phyloP scores from a whole-genome alignment of 2,888 invertebrate genomes.

The Conomelus anceps region DNA sequence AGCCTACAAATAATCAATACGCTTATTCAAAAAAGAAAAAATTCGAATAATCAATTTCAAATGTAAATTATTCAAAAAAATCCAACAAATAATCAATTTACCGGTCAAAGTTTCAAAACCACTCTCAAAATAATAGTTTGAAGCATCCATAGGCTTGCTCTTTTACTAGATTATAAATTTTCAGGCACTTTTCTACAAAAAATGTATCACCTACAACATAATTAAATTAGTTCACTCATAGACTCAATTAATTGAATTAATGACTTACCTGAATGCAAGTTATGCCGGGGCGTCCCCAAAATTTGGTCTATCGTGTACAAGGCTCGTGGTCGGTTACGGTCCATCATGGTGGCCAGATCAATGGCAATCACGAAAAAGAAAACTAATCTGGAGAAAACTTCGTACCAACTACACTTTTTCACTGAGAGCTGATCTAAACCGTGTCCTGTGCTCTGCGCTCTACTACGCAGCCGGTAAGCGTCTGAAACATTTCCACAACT shows the following conservation, averaged over 20 bases:
- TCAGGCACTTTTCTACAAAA: too few relatives aligned
- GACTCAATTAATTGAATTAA: neutral
- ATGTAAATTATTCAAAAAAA: too few relatives aligned
- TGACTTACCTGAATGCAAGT: neutral
- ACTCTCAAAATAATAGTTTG: too few relatives aligned
- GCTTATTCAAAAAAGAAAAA: too few relatives aligned
- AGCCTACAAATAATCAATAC: too few relatives aligned
- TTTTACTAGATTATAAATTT: too few relatives aligned
- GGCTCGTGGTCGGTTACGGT: constrained; percentile 35
- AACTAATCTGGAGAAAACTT: neutral
- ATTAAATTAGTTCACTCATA: too few relatives aligned
- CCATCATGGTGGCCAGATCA: constrained; percentile 19
- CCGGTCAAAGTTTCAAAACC: too few relatives aligned
- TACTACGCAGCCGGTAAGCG: neutral
- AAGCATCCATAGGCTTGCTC: too few relatives aligned
- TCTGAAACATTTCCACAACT: neutral
- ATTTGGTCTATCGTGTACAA: constrained; percentile 46
- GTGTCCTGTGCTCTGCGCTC: neutral
- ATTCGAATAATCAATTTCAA: too few relatives aligned
- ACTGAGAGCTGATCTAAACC: neutral
- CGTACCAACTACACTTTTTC: neutral
- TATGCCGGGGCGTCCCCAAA: constrained; percentile 36
- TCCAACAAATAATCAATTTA: too few relatives aligned
- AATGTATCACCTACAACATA: too few relatives aligned
- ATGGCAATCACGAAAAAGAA: neutral